phyloP scores from a whole-genome alignment of 2,797 vertebrate species.

The Acridotheres tristis region DNA sequence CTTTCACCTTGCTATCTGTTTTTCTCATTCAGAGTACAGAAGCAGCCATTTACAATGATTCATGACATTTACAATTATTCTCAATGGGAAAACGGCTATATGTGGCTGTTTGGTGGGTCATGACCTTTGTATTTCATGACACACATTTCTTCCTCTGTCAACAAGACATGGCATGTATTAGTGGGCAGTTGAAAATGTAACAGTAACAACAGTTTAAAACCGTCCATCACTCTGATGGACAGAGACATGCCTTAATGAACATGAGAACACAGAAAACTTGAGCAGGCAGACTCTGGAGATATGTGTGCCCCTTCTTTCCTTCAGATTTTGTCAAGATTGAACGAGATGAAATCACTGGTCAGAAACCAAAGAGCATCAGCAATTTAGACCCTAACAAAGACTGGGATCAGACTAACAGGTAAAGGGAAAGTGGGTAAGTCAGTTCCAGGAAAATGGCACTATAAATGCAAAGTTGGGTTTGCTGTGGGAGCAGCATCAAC shows the following conservation, averaged over 20 bases:
- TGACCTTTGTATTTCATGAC: neutral
- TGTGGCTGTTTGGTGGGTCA: neutral
- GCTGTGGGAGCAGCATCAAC: neutral
- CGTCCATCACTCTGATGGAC: neutral
- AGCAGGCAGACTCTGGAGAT: neutral
- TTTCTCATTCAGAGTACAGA: neutral
- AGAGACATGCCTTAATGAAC: neutral
- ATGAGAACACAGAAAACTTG: neutral
- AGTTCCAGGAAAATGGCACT: neutral
- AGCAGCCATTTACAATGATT: neutral
- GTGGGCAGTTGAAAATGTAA: neutral
- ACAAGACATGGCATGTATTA: neutral
- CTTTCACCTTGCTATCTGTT: neutral
- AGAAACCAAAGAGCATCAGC: conserved; percentile 74
- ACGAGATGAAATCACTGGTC: conserved; percentile 83
- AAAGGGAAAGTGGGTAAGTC: neutral
- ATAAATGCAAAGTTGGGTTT: neutral
- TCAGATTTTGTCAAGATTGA: conserved; percentile 97
- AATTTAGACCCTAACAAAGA: conserved; percentile 70
- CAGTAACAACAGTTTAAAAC: neutral
- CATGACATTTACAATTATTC: neutral
- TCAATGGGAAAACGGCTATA: neutral
- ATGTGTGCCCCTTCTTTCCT: conserved; percentile 4
- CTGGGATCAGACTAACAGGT: conserved; percentile 74
- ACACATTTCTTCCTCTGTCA: neutral